phyloP scores from a whole-genome alignment of 2,888 invertebrate genomes.

The Metacarcinus magister region DNA sequence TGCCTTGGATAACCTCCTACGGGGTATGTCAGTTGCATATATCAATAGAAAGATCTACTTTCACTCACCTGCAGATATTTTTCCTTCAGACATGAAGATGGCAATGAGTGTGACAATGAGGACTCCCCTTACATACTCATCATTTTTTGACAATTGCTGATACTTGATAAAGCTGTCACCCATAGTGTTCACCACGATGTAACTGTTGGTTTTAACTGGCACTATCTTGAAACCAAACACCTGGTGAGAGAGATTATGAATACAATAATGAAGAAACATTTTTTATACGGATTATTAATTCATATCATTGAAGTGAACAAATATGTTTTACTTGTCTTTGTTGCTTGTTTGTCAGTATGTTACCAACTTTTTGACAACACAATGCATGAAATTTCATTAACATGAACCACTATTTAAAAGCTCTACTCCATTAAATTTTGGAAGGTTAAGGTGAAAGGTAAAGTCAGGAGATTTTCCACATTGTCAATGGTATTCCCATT shows the following conservation, averaged over 20 bases:
- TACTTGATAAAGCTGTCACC: not conserved
- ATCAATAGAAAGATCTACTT: not conserved
- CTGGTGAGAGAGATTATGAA: not conserved
- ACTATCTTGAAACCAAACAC: not conserved
- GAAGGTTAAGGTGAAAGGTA: too few species aligned
- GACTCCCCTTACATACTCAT: not conserved
- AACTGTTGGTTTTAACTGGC: not conserved
- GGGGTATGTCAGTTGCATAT: not conserved
- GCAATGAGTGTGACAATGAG: not conserved
- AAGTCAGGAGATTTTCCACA: too few species aligned
- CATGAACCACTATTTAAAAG: too few species aligned
- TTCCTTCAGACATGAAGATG: not conserved
- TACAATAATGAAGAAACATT: not conserved
- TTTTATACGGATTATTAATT: not conserved
- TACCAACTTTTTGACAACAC: too few species aligned
- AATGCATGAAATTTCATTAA: too few species aligned
- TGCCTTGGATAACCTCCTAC: not conserved
- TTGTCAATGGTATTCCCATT: too few species aligned
- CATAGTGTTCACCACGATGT: not conserved
- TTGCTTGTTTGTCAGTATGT: too few species aligned
- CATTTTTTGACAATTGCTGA: not conserved
- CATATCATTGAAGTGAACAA: not conserved
- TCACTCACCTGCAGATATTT: not conserved
- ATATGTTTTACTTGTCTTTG: too few species aligned
- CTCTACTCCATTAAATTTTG: too few species aligned